Base-by-base conservation (phyloP, 2,797 vertebrate genomes). In the Neosilurus hyrtlii region DNA sequence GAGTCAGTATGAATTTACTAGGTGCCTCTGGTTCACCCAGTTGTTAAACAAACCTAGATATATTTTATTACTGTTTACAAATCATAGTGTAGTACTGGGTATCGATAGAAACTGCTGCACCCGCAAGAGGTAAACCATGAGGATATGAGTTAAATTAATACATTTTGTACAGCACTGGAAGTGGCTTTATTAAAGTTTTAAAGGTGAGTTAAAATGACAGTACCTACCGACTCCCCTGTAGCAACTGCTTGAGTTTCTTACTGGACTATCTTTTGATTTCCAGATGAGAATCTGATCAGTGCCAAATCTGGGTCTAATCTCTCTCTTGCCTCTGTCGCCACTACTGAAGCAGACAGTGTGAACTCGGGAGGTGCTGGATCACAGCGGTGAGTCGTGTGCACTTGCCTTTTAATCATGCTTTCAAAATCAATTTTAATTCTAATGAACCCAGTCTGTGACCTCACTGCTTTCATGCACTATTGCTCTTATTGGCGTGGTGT, bases 251-350 rank as follows among this genome's bases (percentile, higher is more conserved):
- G 9, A 67, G 30, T 6, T 52, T 72, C 14, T 12, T 51, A 52
- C 6, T 5, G 22, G 43, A 24, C 5, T 8, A 10, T 71, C 0
- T 15, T 79, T 52, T 79, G 80, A 71, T 65, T 77, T 26, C 3
- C 10, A 99, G 97, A 95, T 65, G 97, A 98, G 89, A 97, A 96
- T 87, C 88, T 99, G 89, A 96, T 95, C 91, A 96, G 93, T 10
- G 95, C 96, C 78, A 96, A 98, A 84, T 99, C 97, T 20, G 98
- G 97, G 82, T 99, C 98, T 89, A 99, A 94, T 84, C 93, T 98
- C 68, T 99, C 98, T 22, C 90, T 99, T 93, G 97, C 97, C 16
- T 99, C 98, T 0, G 97, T 96, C 0, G 95, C 96, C 0, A 99
- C 97, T 18, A 99, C 97, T 0, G 98, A 99, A 80, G 95, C 97